phyloP scores from a whole-genome alignment of 2,888 invertebrate species.

The Hoplodrina blanda region DNA sequence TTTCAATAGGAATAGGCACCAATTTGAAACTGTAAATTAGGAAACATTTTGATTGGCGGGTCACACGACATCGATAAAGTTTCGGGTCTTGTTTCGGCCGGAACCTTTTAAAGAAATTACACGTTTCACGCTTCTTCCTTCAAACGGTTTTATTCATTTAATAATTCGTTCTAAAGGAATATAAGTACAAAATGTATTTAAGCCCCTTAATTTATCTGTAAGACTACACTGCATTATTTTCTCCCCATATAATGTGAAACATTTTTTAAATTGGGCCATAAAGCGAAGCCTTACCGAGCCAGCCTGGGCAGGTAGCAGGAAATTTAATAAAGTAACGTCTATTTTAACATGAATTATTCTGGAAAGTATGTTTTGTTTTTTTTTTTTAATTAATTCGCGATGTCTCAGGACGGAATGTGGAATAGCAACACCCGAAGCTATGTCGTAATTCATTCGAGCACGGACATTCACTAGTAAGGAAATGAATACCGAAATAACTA shows the following conservation, averaged over 20 bases:
- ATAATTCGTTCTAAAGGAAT: slow-evolving; percentile 54
- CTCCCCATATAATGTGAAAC: slow-evolving; percentile 81
- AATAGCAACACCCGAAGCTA: slow-evolving; percentile 39
- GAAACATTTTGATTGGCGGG: slow-evolving; percentile 74
- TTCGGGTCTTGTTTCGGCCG: slow-evolving; percentile 67
- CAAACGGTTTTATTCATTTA: slow-evolving; percentile 67
- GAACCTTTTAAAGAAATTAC: slow-evolving; percentile 73
- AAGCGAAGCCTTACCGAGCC: slow-evolving; percentile 81
- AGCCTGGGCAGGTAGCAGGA: slow-evolving; percentile 77
- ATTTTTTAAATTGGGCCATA: slow-evolving; percentile 86
- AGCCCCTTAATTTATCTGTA: slow-evolving; percentile 75
- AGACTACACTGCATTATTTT: slow-evolving; percentile 81
- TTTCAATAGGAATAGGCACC: slow-evolving; percentile 67
- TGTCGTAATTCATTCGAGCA: slow-evolving; percentile 45
- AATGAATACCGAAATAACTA: slow-evolving; percentile 76
- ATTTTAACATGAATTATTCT: slow-evolving; percentile 83
- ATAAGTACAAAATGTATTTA: slow-evolving; percentile 52
- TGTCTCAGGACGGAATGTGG: slow-evolving; percentile 57
- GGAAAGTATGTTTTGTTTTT: slow-evolving; percentile 70
- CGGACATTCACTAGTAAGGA: slow-evolving; percentile 70
- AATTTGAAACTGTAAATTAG: slow-evolving; percentile 75
- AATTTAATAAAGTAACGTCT: slow-evolving; percentile 87
- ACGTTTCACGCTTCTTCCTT: slow-evolving; percentile 55
- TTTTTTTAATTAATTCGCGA: slow-evolving; percentile 68
- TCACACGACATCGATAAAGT: slow-evolving; percentile 70